Conservation (phyloP, 1,140 invertebrate genomes). For the Penaeus indicus region DNA sequence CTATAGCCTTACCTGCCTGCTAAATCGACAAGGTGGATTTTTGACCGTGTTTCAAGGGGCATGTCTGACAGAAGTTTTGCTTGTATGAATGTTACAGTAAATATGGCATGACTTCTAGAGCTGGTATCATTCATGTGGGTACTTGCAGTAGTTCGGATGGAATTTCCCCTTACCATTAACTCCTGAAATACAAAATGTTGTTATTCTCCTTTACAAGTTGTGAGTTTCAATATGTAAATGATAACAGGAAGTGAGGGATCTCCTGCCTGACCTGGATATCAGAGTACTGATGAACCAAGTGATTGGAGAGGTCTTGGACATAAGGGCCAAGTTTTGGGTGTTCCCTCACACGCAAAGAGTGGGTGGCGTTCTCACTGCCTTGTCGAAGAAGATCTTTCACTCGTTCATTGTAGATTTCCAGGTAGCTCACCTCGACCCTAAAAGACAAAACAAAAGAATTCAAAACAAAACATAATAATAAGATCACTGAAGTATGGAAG, state of each 20-base stretch:
- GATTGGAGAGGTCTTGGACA: constrained; percentile 87
- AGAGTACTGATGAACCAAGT: constrained; percentile 87
- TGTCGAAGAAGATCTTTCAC: constrained; percentile 83
- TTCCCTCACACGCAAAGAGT: constrained; percentile 80
- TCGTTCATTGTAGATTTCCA: constrained; percentile 91
- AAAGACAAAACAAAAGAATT: background rate
- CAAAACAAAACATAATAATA: background rate
- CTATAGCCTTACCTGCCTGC: constrained; percentile 80
- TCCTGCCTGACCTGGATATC: constrained; percentile 80
- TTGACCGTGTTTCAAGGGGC: constrained; percentile 89
- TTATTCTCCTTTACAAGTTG: background rate
- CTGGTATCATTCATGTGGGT: constrained; percentile 79
- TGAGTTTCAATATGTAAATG: too few species aligned
- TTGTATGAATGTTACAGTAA: constrained; percentile 90
- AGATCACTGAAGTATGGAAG: too few species aligned
- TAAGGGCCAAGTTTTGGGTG: constrained; percentile 93
- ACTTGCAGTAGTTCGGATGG: constrained; percentile 69
- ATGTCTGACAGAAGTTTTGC: constrained; percentile 85
- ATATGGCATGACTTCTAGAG: constrained; percentile 92
- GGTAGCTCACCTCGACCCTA: constrained; percentile 75
- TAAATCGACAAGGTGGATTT: constrained; percentile 88
- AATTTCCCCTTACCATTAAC: constrained; percentile 54
- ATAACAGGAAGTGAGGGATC: constrained; percentile 49
- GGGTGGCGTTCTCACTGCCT: constrained; percentile 39
- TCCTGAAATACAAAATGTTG: constrained; percentile 50